phyloP scores from a whole-genome alignment of 2,888 invertebrate genomes.

The Drosophila robusta region DNA sequence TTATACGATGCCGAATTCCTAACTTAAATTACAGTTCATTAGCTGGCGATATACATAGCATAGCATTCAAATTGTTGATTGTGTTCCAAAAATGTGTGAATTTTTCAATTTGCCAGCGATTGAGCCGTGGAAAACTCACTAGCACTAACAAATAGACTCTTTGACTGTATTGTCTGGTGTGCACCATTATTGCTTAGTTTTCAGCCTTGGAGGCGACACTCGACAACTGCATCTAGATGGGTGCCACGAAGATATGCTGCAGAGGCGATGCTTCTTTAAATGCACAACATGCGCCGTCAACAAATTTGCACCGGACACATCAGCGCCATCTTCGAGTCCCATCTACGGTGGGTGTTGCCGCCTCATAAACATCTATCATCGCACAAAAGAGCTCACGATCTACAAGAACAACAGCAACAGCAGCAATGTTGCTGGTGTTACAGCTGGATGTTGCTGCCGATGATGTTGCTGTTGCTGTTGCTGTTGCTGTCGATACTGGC shows the following conservation, averaged over 20 bases:
- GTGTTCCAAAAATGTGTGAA: background rate
- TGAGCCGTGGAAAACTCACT: background rate
- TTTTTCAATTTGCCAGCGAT: background rate
- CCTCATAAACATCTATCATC: constrained; percentile 79
- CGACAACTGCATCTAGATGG: constrained; percentile 8
- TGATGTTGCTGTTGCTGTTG: constrained; percentile 31
- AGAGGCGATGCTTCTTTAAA: constrained; percentile 45
- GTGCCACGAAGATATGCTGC: background rate
- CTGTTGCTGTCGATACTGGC: constrained; percentile 17
- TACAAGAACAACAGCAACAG: constrained; percentile 26
- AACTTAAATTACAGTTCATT: constrained; percentile 20
- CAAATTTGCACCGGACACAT: constrained; percentile 72
- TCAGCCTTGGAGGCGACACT: constrained; percentile 1
- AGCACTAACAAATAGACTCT: background rate
- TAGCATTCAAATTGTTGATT: background rate
- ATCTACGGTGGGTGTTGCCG: constrained; percentile 77
- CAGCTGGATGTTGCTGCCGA: constrained; percentile 34
- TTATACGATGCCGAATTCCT: background rate
- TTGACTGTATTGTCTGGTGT: background rate
- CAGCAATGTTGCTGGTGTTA: constrained; percentile 36
- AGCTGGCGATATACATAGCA: constrained; percentile 10
- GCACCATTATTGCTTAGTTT: background rate
- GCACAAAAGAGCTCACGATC: constrained; percentile 69
- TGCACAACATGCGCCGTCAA: constrained; percentile 74
- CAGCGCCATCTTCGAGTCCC: constrained; percentile 62